phyloP scores from a whole-genome alignment of 1,140 invertebrate species.

The Subanguina moxae region DNA sequence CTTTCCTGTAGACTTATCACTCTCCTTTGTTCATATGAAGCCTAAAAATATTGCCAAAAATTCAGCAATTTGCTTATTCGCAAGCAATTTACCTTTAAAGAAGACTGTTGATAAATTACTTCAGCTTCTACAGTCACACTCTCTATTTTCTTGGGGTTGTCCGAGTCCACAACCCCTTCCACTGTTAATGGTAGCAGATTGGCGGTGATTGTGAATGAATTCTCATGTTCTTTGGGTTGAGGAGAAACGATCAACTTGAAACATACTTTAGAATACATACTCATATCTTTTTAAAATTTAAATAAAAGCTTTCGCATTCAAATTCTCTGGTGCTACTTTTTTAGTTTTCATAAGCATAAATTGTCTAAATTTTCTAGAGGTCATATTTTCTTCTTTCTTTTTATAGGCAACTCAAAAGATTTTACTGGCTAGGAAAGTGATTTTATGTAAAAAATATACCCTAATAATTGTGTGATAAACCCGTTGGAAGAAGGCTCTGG shows the following conservation, averaged over 20 bases:
- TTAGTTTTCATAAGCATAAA: too few species aligned
- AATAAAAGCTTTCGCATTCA: too few species aligned
- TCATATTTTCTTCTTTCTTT: too few species aligned
- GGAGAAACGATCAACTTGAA: slow-evolving; percentile 20
- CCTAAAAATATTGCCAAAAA: not conserved
- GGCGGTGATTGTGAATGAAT: slow-evolving; percentile 8
- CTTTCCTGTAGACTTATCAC: not conserved
- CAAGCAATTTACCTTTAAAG: not conserved
- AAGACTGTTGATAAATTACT: not conserved
- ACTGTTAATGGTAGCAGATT: slow-evolving; percentile 16
- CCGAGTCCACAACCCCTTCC: slow-evolving; percentile 17
- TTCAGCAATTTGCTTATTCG: not conserved
- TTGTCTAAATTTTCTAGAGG: too few species aligned
- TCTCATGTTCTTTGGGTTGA: slow-evolving; percentile 23
- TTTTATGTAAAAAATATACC: slow-evolving; percentile 1
- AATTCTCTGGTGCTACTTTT: too few species aligned
- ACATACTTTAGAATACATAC: not conserved
- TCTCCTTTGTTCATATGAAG: not conserved
- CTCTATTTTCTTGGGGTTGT: slow-evolving; percentile 24
- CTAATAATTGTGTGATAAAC: slow-evolving; percentile 24
- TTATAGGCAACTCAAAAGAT: too few species aligned
- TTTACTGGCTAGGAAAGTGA: too few species aligned
- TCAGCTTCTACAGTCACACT: slow-evolving; percentile 14
- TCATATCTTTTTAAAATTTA: too few species aligned
- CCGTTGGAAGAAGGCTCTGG: slow-evolving; percentile 27